Percentiles rank a stretch among this genome's conserved stretches.
Conservation (phyloP, 1,140 invertebrate genomes). For the Adelges cooleyi region DNA sequence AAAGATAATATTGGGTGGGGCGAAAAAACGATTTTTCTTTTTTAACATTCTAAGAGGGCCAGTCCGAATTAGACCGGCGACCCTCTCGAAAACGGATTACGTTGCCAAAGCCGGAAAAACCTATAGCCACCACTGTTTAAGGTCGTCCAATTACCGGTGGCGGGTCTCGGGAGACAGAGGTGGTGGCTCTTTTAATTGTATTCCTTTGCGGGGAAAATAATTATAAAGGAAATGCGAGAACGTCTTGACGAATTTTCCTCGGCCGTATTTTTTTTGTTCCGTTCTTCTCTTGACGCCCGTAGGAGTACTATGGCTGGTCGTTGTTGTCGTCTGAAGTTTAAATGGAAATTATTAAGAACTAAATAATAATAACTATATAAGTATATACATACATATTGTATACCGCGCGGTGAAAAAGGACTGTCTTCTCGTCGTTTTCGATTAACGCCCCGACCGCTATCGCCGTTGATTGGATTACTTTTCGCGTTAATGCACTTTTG, state of each 20-base stretch:
- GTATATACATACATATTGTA: too few relatives aligned
- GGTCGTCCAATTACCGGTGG: conserved; percentile 20
- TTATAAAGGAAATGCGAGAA: conserved; percentile 26
- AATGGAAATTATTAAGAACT: conserved; percentile 22
- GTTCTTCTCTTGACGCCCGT: not conserved
- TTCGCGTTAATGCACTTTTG: conserved; percentile 24
- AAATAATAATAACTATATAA: not conserved
- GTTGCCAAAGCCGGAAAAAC: conserved; percentile 16
- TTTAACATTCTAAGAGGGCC: not conserved
- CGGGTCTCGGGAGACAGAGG: conserved; percentile 23
- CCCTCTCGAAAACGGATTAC: conserved; percentile 13
- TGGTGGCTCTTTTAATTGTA: conserved; percentile 23
- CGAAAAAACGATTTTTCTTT: not conserved
- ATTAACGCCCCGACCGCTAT: conserved; percentile 11
- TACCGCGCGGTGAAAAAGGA: not conserved
- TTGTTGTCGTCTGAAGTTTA: conserved; percentile 13
- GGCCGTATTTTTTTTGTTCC: not conserved
- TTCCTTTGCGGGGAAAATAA: conserved; percentile 25
- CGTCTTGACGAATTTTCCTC: conserved; percentile 26
- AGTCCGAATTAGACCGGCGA: not conserved
- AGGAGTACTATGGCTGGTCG: too few relatives aligned
- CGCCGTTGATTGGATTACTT: conserved; percentile 22
- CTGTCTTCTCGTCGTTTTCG: conserved; percentile 23
- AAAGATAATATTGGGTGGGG: conserved; percentile 1
- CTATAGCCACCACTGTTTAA: not conserved